Conservation (phyloP, 2,888 invertebrate genomes). For the Eucera pruinosa region DNA sequence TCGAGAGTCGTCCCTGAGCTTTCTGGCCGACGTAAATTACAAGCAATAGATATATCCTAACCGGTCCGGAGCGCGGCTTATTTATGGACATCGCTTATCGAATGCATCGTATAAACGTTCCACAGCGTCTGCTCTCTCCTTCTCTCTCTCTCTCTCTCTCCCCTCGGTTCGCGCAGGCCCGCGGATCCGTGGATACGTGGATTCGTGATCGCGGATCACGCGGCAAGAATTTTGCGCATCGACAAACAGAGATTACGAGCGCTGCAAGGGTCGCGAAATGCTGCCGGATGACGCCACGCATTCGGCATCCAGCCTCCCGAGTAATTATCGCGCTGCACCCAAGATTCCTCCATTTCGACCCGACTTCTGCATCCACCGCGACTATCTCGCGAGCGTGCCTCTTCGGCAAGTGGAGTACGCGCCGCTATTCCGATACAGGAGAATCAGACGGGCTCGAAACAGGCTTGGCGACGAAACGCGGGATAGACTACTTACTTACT, state of each 20-base stretch:
- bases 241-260: conserved; percentile 11
- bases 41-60: conserved; percentile 74
- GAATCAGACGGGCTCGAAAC: not conserved
- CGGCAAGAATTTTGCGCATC: conserved; percentile 18
- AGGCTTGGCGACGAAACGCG: too few species aligned
- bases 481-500: too few species aligned
- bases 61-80: conserved; percentile 72
- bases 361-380: not conserved
- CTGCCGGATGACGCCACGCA: conserved; percentile 13
- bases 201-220: not conserved
- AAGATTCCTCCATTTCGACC: not conserved
- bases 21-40: conserved; percentile 75
- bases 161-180: not conserved
- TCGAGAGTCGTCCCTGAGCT: conserved; percentile 59
- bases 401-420: not conserved
- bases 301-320: conserved; percentile 1
- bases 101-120: conserved; percentile 67
- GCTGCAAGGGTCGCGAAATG: not conserved
- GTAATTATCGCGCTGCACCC: conserved; percentile 14
- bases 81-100: conserved; percentile 77
- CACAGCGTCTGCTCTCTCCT: not conserved
- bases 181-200: conserved; percentile 20
- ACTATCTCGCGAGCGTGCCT: too few species aligned
- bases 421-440: not conserved
- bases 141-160: not conserved